Base-by-base conservation (phyloP, 2,797 vertebrate genomes). In the Synanceia verrucosa region DNA sequence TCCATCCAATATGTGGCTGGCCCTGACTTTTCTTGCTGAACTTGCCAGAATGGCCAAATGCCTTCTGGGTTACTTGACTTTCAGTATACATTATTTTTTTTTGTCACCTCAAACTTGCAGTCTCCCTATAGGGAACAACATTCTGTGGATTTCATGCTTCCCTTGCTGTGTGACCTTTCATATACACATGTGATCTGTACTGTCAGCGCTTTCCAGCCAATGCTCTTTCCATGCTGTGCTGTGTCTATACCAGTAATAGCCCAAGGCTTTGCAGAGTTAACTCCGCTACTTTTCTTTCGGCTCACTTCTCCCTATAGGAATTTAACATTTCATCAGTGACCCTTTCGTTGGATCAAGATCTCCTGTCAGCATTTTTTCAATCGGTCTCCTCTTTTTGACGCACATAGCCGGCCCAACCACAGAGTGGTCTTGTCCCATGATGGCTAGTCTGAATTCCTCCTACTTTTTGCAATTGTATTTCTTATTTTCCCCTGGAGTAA, bases 151-250 rank as follows among this genome's bases (percentile, higher is more conserved):
- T 70, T 70, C 51, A 65, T 68, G 57, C 69, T 67, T 73, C 43
- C 77, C 63, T 55, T 77, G 53, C 78, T 75, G 50, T 65, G 50
- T 87, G 88, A 87, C 86, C 82, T 86, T 83, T 75, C 64, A 48
- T 62, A 73, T 44, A 64, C 53, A 65, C 62, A 59, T 70, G 73
- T 76, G 66, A 85, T 77, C 65, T 73, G 50, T 66, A 55, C 65
- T 78, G 84, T 90, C 84, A 83, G 84, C 66, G 21, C 67, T 75
- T 86, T 83, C 46, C 41, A 70, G 76, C 82, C 70, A 73, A 39
- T 70, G 61, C 75, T 73, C 73, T 71, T 28, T 62, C 66, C 66
- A 24, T 60, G 48, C 50, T 58, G 21, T 24, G 29, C 65, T 64
- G 43, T 39, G 37, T 63, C 57, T 36, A 36, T 46, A 60, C 28